A percentile compares a stretch with the other conserved stretches of the same genome.
Conservation (phyloP, 2,797 vertebrate species). For the Crocidura indochinensis region DNA sequence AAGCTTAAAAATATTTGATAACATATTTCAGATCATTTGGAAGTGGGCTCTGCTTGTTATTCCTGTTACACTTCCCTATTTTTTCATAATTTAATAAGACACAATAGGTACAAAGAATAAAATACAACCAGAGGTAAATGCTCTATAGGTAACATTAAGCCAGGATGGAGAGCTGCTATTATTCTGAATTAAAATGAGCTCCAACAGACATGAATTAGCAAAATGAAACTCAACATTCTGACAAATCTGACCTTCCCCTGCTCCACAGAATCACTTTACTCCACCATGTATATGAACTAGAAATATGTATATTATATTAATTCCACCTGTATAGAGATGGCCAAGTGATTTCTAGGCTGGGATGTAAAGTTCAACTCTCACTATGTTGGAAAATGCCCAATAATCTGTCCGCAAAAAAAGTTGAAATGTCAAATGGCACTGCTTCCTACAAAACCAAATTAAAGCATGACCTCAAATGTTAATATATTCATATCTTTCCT, state of each 20-base stretch:
- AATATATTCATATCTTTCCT: constrained; percentile 78
- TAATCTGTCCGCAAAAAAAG: constrained; percentile 79
- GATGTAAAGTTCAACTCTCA: constrained; percentile 68
- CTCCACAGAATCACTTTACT: constrained; percentile 49
- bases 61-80: background rate
- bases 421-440: constrained; percentile 73
- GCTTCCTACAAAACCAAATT: constrained; percentile 79
- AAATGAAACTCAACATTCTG: constrained; percentile 50
- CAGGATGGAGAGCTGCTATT: background rate
- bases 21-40: constrained; percentile 9
- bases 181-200: constrained; percentile 32
- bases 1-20: background rate
- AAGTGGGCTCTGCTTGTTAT: background rate
- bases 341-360: constrained; percentile 36
- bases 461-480: constrained; percentile 78
- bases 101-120: background rate
- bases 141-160: background rate
- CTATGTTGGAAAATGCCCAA: constrained; percentile 79
- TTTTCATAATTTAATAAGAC: constrained; percentile 25
- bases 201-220: constrained; percentile 4
- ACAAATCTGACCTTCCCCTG: constrained; percentile 53
- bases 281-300: constrained; percentile 64
- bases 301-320: constrained; percentile 69
- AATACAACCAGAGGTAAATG: constrained; percentile 1
- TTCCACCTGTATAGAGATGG: constrained; percentile 36